Evolutionary conservation across 2,797 vertebrate species (phyloP).

Genomic region (Menidia menidia): DNA sequence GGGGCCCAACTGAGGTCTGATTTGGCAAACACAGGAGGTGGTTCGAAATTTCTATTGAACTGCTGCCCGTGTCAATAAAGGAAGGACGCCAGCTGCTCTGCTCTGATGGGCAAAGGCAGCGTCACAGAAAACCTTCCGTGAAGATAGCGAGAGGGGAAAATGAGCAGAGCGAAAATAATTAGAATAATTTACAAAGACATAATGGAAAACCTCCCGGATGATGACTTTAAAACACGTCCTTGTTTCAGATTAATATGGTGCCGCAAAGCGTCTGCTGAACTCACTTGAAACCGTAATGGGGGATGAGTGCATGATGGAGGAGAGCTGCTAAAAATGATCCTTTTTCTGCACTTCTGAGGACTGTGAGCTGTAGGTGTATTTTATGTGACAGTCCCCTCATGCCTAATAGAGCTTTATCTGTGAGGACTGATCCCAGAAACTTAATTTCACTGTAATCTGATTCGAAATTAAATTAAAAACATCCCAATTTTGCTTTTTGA

Average conservation of each 20-base stretch:
- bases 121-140: not conserved
- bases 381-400: slow-evolving; percentile 24
- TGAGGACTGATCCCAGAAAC: not conserved
- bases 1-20: slow-evolving; percentile 2
- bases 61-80: slow-evolving; percentile 2
- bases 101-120: not conserved
- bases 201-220: slow-evolving; percentile 3
- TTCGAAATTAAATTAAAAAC: not conserved
- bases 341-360: slow-evolving; percentile 21
- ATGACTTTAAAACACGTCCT: slow-evolving; percentile 35
- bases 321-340: slow-evolving; percentile 30
- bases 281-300: slow-evolving; percentile 45
- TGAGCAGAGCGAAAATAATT: not conserved
- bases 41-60: slow-evolving; percentile 4
- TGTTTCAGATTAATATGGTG: slow-evolving; percentile 21
- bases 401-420: not conserved
- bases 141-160: not conserved
- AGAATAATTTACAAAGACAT: not conserved
- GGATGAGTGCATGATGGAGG: slow-evolving; percentile 50
- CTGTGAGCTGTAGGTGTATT: not conserved
- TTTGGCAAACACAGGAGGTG: slow-evolving; percentile 18
- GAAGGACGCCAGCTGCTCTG: not conserved
- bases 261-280: slow-evolving; percentile 23
- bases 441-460: not conserved
- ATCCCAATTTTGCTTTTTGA: too few species aligned